phyloP scores from a whole-genome alignment of 2,888 invertebrate species.

The Agrochola lychnidis region DNA sequence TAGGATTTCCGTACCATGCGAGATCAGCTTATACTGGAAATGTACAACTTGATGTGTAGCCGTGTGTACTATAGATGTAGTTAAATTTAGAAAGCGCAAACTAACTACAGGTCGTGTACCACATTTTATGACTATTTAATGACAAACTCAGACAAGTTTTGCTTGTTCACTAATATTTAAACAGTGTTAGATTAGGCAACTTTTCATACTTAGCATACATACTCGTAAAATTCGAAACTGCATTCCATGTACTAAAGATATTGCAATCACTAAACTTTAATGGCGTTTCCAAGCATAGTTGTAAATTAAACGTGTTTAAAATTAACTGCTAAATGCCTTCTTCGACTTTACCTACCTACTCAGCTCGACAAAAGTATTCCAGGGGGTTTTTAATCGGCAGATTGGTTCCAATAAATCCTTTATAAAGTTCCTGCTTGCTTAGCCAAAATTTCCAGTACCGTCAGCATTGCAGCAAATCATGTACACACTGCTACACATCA shows the following conservation, averaged over 20 bases:
- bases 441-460: neutral
- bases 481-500: too few species aligned
- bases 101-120: neutral
- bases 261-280: neutral
- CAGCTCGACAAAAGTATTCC: neutral
- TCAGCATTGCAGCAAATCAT: too few species aligned
- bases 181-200: slow-evolving; percentile 20
- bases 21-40: too few species aligned
- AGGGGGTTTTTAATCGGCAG: neutral
- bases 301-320: neutral
- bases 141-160: slow-evolving; percentile 15
- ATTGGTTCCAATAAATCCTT: neutral
- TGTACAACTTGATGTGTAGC: too few species aligned
- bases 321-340: neutral
- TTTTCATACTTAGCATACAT: slow-evolving; percentile 6
- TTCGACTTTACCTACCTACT: neutral
- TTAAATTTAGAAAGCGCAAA: slow-evolving; percentile 29
- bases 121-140: slow-evolving; percentile 42
- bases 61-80: neutral
- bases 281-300: neutral
- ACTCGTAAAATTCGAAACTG: slow-evolving; percentile 38
- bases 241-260: slow-evolving; percentile 19
- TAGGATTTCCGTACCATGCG: too few species aligned
- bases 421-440: neutral
- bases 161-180: slow-evolving; percentile 22